Conservation (phyloP, 2,113 vertebrate genomes). For the Lasiurus cinereus region DNA sequence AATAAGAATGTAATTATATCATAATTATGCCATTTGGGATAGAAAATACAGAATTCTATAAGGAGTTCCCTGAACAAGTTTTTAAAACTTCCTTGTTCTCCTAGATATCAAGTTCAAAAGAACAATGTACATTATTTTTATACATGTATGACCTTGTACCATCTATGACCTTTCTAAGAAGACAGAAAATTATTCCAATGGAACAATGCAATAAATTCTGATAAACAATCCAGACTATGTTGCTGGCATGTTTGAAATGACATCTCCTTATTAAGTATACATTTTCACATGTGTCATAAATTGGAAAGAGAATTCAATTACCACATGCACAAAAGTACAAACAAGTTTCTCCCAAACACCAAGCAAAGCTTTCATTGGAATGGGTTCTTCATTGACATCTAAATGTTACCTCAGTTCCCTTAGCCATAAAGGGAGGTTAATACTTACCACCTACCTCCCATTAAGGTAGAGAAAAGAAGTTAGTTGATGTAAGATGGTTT, state of each 20-base stretch:
- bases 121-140: background rate
- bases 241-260: conserved; percentile 74
- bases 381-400: conserved; percentile 79
- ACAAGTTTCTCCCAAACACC: conserved; percentile 70
- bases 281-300: conserved; percentile 56
- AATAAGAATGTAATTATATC: conserved; percentile 6
- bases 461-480: conserved; percentile 81
- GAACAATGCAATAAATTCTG: conserved; percentile 45
- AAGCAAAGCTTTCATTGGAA: conserved; percentile 77
- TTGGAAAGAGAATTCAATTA: conserved; percentile 66
- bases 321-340: conserved; percentile 57
- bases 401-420: conserved; percentile 79
- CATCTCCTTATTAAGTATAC: conserved; percentile 68
- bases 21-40: conserved; percentile 44
- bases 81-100: conserved; percentile 54
- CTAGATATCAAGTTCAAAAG: conserved; percentile 50
- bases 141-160: conserved; percentile 18
- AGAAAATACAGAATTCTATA: conserved; percentile 11
- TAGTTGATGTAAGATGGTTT: conserved; percentile 79
- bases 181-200: conserved; percentile 25
- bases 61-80: conserved; percentile 22
- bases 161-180: conserved; percentile 26
- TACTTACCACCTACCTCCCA: conserved; percentile 84
- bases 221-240: conserved; percentile 61
- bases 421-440: conserved; percentile 75